Evolutionary conservation across 2,113 vertebrate species (phyloP).

Genomic region (Oryzias celebensis): DNA sequence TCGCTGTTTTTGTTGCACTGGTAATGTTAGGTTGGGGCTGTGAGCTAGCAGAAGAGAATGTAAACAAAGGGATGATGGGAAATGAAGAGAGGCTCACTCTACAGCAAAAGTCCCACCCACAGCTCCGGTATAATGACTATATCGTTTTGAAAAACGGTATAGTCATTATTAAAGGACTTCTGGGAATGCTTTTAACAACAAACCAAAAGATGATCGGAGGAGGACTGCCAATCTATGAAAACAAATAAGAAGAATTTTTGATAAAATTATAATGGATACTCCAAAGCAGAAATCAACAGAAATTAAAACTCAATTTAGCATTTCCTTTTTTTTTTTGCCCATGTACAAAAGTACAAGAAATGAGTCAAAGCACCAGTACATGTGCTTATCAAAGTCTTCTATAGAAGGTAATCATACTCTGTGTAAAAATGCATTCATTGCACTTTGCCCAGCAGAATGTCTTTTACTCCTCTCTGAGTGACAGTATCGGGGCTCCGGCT

Average conservation of each 20-base stretch:
- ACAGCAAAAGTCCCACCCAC: too few species aligned
- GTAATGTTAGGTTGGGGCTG: too few species aligned
- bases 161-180: too few species aligned
- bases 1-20: too few species aligned
- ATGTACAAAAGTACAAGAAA: background rate
- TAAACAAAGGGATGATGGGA: too few species aligned
- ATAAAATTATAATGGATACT: background rate
- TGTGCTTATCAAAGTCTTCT: constrained; percentile 24
- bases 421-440: constrained; percentile 16
- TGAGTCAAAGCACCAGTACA: background rate
- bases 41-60: too few species aligned
- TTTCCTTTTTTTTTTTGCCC: background rate
- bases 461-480: constrained; percentile 47
- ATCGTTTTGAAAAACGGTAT: too few species aligned
- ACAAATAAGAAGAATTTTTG: background rate
- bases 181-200: too few species aligned
- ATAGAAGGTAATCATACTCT: constrained; percentile 6
- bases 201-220: too few species aligned
- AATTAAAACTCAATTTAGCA: background rate
- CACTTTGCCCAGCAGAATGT: constrained; percentile 36
- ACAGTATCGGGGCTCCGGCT: constrained; percentile 55
- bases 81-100: too few species aligned
- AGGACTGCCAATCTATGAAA: too few species aligned
- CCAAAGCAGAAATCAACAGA: background rate
- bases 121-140: too few species aligned